phyloP scores from a whole-genome alignment of 2,888 invertebrate genomes.

The Drosophila quinaria region DNA sequence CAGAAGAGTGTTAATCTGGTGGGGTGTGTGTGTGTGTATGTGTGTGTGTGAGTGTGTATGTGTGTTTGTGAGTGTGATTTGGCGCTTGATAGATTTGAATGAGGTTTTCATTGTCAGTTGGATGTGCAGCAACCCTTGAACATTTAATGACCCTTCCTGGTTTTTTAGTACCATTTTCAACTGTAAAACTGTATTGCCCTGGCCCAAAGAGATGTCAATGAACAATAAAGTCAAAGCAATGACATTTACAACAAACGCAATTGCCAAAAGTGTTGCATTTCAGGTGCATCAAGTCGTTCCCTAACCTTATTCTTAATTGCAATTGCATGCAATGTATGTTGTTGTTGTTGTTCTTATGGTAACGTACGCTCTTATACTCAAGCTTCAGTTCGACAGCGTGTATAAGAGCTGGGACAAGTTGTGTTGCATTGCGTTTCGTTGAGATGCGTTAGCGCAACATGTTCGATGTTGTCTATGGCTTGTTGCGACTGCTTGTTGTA shows the following conservation, averaged over 20 bases:
- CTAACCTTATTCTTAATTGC: conserved; percentile 28
- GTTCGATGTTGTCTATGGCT: conserved; percentile 39
- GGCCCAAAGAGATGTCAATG: conserved; percentile 18
- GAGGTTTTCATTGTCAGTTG: conserved; percentile 61
- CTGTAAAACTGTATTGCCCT: conserved; percentile 14
- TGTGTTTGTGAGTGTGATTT: conserved; percentile 9
- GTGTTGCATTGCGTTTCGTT: background rate
- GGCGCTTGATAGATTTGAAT: conserved; percentile 30
- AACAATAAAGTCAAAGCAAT: background rate
- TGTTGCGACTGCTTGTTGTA: conserved; percentile 6
- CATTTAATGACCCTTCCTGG: conserved; percentile 34
- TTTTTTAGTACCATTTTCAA: conserved; percentile 29
- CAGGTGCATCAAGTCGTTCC: conserved; percentile 7
- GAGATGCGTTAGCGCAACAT: conserved; percentile 9
- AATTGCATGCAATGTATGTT: conserved; percentile 10
- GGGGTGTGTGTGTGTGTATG: background rate
- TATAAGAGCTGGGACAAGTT: conserved; percentile 58
- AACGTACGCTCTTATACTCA: conserved; percentile 53
- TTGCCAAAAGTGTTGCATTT: conserved; percentile 19
- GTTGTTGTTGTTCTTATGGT: background rate
- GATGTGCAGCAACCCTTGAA: conserved; percentile 57
- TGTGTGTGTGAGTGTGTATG: background rate
- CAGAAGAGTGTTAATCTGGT: conserved; percentile 21
- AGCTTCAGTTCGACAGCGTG: conserved; percentile 2
- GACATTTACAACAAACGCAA: conserved; percentile 19